Evolutionary conservation across 2,888 invertebrate species (phyloP).

Genomic region (Ptilodon capucinus): DNA sequence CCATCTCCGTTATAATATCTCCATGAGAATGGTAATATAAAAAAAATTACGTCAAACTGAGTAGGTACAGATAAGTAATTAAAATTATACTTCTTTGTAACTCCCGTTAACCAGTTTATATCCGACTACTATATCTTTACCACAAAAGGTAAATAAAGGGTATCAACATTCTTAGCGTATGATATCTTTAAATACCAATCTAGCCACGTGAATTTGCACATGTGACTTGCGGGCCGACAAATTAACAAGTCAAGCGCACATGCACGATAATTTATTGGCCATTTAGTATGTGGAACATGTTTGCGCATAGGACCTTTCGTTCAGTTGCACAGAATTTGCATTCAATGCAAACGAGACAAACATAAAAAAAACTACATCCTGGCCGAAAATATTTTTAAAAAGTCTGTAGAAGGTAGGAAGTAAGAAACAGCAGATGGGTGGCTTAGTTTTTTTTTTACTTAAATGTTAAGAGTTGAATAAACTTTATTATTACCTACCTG

Average conservation of each 20-base stretch:
- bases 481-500: not conserved
- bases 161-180: not conserved
- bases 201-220: not conserved
- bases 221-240: not conserved
- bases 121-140: not conserved
- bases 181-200: not conserved
- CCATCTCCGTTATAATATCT: too few relatives aligned
- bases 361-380: slow-evolving; percentile 35
- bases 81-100: too few relatives aligned
- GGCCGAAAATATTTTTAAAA: not conserved
- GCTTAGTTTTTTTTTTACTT: not conserved
- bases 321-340: slow-evolving; percentile 46
- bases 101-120: too few relatives aligned
- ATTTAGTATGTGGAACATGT: slow-evolving; percentile 43
- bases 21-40: too few relatives aligned
- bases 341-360: slow-evolving; percentile 49
- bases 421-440: not conserved
- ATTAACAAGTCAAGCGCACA: slow-evolving; percentile 14
- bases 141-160: not conserved
- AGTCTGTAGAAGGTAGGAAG: too few relatives aligned
- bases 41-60: too few relatives aligned
- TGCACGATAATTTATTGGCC: slow-evolving; percentile 38
- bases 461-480: not conserved
- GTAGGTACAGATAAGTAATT: too few relatives aligned
- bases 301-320: slow-evolving; percentile 44